These are phyloP conservation scores for Pelusios castaneus DNA, from an alignment of 2,113 vertebrate genomes.

Conservation along the genomic window DNA sequence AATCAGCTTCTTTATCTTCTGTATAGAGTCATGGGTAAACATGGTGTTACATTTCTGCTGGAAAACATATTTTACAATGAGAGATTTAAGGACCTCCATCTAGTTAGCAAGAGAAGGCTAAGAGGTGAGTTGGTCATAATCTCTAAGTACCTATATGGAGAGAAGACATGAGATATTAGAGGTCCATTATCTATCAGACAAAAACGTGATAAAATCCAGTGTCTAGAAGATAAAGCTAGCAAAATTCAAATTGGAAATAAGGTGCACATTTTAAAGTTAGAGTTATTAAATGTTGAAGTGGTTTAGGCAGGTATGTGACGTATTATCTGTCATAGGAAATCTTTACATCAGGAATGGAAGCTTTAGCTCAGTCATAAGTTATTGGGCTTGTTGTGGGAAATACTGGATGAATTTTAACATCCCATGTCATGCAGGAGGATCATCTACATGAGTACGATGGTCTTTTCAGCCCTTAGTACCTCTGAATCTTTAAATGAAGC, in stretches of 20 bases:
- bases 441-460: neutral
- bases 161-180: neutral
- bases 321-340: neutral
- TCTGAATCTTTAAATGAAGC: neutral
- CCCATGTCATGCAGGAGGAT: neutral
- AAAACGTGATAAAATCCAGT: neutral
- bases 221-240: neutral
- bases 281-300: neutral
- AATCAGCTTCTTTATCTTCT: neutral
- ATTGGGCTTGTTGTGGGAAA: neutral
- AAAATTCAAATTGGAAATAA: neutral
- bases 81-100: neutral
- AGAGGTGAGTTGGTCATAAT: neutral
- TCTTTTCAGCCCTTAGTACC: neutral
- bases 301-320: neutral
- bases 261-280: neutral
- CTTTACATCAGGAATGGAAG: neutral
- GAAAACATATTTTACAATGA: neutral
- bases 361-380: neutral
- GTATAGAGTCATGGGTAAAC: rapidly evolving
- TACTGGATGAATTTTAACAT: neutral
- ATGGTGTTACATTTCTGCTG: neutral
- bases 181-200: neutral
- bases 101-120: neutral
- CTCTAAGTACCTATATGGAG: neutral